Percentiles rank a stretch among this genome's conserved stretches.
These are phyloP conservation scores for Danio tinwini DNA, from an alignment of 2,797 vertebrate genomes.

Conservation along the genomic window DNA sequence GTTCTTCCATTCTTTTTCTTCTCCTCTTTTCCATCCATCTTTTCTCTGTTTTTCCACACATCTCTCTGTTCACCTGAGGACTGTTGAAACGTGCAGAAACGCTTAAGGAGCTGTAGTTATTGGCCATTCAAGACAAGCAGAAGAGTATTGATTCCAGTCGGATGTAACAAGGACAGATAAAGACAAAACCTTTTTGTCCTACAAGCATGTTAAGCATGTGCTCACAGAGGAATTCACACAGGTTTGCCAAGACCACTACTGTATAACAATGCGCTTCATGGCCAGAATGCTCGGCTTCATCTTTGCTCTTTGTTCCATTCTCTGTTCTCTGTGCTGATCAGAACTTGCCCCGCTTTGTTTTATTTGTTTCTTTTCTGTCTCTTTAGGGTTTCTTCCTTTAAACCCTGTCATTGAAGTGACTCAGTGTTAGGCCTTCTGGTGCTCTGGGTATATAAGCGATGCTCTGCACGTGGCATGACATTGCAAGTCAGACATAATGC, in stretches of 20 bases:
- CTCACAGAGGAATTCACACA: conserved; percentile 32
- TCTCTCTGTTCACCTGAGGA: not conserved
- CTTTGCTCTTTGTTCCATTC: not conserved
- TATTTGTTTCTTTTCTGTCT: conserved; percentile 6
- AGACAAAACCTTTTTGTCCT: conserved; percentile 42
- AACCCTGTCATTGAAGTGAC: not conserved
- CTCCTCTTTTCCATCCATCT: not conserved
- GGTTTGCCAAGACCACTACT: not conserved
- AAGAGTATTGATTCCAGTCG: conserved; percentile 41
- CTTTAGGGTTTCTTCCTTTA: not conserved
- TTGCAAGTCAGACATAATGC: conserved; percentile 5
- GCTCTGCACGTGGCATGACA: not conserved
- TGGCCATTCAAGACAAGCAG: conserved; percentile 17
- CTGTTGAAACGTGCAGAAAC: conserved; percentile 10
- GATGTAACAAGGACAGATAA: conserved; percentile 46
- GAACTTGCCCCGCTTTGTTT: not conserved
- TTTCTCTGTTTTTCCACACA: not conserved
- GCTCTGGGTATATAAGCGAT: not conserved
- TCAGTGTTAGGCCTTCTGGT: not conserved
- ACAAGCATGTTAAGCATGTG: conserved; percentile 37
- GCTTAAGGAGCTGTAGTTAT: conserved; percentile 29
- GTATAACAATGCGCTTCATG: not conserved
- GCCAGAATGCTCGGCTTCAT: conserved; percentile 11
- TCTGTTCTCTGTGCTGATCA: not conserved
- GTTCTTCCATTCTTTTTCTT: not conserved